Evolutionary conservation across 2,888 invertebrate species (phyloP), one percentile per base, ranked within the genome.

Genomic region (Leucania comma): DNA sequence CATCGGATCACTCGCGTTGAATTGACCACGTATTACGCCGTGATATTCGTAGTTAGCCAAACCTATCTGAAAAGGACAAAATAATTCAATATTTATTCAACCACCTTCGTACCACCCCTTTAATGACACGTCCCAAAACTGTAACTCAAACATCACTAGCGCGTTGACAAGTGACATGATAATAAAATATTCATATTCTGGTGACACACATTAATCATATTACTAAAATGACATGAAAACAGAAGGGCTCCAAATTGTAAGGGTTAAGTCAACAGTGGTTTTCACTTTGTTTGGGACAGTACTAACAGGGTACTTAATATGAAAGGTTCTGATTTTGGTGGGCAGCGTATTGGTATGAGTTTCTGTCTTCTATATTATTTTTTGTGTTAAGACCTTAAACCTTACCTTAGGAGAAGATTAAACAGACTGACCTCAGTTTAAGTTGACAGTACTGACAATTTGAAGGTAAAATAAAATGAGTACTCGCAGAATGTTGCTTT

Each of bases 101-200:
- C 14, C 22, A 29, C 17, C 14, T 54, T 59, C 0, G 10, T 3
- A 65, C 38, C 51, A n/a, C n/a, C 32, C 17, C 42, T 26, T 35
- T 26, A 12, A 26, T 65, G 32, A 51, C 46, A 8, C 17, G 10
- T 51, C 38, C 38, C 22, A 32, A 78, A 65, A 61, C 38, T 59
- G 14, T 66, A 53, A 69, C 51, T 35, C 48, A 54, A 70, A 78
- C 50, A 67, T 26, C 46, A 72, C 35, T 54, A 35, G 29, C 29
- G 38, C 59, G 50, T 56, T 63, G 9, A 76, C 68, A 72, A 60
- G 62, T 51, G 74, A 81, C 77, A 77, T 20, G 5, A 8, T 75
- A 29, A 80, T 88, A 77, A 87, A 88, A 85, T 87, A 88, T 89
- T 89, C 81, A 88, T 76, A 64, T 38, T 38, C 24, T 51, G 75